Conservation (phyloP, 2,888 invertebrate species). For the Caenorhabditis panamensis region DNA sequence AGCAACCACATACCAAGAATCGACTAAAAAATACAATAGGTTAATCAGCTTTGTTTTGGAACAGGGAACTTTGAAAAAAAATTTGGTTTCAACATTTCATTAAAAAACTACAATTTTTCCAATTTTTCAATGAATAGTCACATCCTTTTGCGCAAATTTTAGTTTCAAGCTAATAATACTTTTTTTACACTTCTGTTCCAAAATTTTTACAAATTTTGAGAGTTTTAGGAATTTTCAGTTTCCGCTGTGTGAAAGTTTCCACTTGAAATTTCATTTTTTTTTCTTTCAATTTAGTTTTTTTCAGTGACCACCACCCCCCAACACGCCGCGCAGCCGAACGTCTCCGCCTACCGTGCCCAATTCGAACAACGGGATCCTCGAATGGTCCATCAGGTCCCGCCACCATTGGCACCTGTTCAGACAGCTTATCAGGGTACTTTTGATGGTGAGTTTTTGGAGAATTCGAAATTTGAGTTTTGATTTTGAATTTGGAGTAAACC, state of each 20-base stretch:
- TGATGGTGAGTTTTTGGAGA: constrained; percentile 23
- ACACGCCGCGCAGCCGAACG: background rate
- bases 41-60: no score
- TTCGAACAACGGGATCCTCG: constrained; percentile 40
- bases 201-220: background rate
- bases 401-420: background rate
- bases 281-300: background rate
- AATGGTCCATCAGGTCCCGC: background rate
- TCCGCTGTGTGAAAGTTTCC: background rate
- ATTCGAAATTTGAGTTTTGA: no score
- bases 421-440: constrained; percentile 26
- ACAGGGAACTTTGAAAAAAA: no score
- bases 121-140: no score
- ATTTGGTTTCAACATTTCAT: no score
- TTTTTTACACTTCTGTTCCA: no score
- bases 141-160: no score
- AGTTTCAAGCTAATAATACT: no score
- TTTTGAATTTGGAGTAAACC: no score
- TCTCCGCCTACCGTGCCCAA: constrained; percentile 21
- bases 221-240: background rate
- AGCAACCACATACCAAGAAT: no score
- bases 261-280: background rate
- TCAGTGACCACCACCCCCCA: constrained; percentile 19
- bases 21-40: no score
- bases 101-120: background rate